phyloP scores from a whole-genome alignment of 2,888 invertebrate species.

The Melinaea menophilus region DNA sequence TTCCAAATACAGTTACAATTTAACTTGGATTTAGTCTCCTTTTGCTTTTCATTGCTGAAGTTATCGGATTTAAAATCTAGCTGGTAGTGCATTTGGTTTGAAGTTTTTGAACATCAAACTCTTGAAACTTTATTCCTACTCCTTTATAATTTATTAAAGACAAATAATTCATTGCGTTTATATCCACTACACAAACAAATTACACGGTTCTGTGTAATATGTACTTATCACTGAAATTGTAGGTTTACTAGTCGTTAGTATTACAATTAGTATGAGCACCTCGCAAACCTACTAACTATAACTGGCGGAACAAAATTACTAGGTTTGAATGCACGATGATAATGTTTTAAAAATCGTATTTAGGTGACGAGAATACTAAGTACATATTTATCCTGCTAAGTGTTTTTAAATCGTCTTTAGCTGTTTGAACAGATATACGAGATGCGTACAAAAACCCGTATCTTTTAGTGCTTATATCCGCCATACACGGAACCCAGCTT shows the following conservation, averaged over 20 bases:
- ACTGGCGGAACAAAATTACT: neutral
- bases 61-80: no score
- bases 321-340: neutral
- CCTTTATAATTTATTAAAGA: no score
- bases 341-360: neutral
- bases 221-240: no score
- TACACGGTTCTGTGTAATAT: no score
- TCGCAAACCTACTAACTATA: no score
- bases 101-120: no score
- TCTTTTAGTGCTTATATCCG: conserved; percentile 8
- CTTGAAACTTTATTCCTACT: no score
- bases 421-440: conserved; percentile 18
- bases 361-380: conserved; percentile 7
- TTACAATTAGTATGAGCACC: no score
- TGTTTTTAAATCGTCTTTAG: conserved; percentile 14
- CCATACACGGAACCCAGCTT: conserved; percentile 4
- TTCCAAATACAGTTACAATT: neutral
- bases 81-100: no score
- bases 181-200: no score
- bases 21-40: neutral
- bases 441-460: conserved; percentile 15
- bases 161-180: no score
- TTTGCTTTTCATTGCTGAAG: neutral
- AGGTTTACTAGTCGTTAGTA: no score
- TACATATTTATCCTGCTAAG: conserved; percentile 17